Evolutionary conservation across 2,797 vertebrate genomes (phyloP).

Genomic region (Emydoidea blandingii): DNA sequence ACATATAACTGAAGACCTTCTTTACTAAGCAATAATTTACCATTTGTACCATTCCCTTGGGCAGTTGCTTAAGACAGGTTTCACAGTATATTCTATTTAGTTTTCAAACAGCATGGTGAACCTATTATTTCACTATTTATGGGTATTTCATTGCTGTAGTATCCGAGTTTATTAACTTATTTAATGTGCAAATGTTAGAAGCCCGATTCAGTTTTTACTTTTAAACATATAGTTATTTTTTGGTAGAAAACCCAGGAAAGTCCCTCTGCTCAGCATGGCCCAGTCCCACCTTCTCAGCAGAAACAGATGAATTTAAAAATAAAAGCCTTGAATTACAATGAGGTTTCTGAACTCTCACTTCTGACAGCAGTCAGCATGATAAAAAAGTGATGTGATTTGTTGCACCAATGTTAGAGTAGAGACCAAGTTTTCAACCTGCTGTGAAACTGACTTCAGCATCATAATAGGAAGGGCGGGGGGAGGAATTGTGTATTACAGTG

Average conservation of each 20-base stretch:
- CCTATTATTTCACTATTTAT: constrained; percentile 16
- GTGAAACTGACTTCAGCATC: constrained; percentile 24
- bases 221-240: neutral
- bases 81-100: neutral
- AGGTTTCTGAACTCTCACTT: neutral
- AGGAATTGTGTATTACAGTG: neutral
- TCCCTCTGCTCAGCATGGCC: neutral
- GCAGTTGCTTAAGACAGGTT: neutral
- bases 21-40: neutral
- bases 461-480: neutral
- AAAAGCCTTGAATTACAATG: neutral
- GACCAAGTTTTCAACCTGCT: constrained; percentile 29
- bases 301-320: neutral
- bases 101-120: neutral
- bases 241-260: neutral
- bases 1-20: neutral
- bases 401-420: constrained; percentile 5
- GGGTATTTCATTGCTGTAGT: neutral
- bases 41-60: neutral
- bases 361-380: neutral
- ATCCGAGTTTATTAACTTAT: neutral
- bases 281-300: neutral
- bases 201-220: neutral
- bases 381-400: constrained; percentile 22
- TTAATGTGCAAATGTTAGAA: constrained; percentile 18